Evolutionary conservation across 2,113 vertebrate genomes (phyloP).

Genomic region (Spea bombifrons): DNA sequence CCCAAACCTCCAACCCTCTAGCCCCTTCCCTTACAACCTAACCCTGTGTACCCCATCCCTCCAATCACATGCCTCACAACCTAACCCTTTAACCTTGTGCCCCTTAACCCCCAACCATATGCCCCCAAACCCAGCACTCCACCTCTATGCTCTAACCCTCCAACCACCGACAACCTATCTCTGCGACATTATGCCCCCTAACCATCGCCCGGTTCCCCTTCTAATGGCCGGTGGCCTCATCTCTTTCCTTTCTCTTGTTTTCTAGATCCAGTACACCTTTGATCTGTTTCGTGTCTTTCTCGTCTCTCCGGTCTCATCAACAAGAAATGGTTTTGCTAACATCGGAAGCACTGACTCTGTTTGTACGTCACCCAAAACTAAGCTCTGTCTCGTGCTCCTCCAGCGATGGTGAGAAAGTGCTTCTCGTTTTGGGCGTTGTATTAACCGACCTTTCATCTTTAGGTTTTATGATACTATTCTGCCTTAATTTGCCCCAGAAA

Average conservation of each 20-base stretch:
- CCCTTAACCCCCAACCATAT: background rate
- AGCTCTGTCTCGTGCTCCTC: background rate
- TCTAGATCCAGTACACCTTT: background rate
- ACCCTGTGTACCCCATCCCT: background rate
- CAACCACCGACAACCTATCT: background rate
- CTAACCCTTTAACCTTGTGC: background rate
- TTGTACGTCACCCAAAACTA: background rate
- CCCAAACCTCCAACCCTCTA: background rate
- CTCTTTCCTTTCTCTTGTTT: background rate
- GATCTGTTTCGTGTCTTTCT: background rate
- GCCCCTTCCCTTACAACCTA: background rate
- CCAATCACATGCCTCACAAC: background rate
- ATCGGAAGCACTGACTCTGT: background rate
- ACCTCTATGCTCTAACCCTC: background rate
- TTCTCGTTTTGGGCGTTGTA: constrained; percentile 9
- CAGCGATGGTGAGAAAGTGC: background rate
- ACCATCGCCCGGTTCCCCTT: background rate
- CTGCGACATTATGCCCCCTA: background rate
- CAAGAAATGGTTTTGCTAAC: too few species aligned
- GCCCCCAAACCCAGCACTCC: background rate
- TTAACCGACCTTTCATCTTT: background rate
- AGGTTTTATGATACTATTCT: too few species aligned
- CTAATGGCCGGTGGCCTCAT: background rate
- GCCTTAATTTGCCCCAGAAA: too few species aligned
- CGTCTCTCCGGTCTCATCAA: too few species aligned